Conservation (phyloP, 1,140 invertebrate species). For the Periplaneta americana region DNA sequence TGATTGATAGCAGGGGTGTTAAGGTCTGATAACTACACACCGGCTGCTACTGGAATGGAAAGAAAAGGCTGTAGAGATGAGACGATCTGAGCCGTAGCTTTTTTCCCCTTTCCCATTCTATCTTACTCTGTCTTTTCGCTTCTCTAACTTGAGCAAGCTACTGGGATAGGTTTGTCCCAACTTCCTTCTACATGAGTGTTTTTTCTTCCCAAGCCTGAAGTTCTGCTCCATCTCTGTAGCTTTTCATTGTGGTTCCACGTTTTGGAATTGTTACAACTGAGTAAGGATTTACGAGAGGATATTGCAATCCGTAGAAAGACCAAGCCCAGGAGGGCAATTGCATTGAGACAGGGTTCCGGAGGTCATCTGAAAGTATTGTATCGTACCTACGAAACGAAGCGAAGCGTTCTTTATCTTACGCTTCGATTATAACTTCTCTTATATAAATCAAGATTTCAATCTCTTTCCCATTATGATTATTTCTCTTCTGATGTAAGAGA, state of each 20-base stretch:
- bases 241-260: background rate
- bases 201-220: background rate
- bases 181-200: background rate
- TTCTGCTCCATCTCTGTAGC: background rate
- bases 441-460: too few relatives aligned
- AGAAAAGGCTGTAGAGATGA: background rate
- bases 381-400: too few relatives aligned
- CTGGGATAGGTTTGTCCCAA: background rate
- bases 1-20: background rate
- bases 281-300: too few relatives aligned
- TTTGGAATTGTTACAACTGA: too few relatives aligned
- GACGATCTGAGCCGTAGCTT: background rate
- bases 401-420: too few relatives aligned
- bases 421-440: too few relatives aligned
- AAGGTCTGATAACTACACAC: background rate
- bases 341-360: too few relatives aligned
- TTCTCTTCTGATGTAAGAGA: too few relatives aligned
- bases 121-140: background rate
- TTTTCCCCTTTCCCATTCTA: background rate
- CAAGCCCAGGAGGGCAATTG: too few relatives aligned
- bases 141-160: background rate
- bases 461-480: too few relatives aligned
- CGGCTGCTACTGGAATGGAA: background rate
- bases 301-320: too few relatives aligned
- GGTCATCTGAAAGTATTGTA: too few relatives aligned